phyloP scores from a whole-genome alignment of 1,140 invertebrate genomes.

The Solenopsis fugax region DNA sequence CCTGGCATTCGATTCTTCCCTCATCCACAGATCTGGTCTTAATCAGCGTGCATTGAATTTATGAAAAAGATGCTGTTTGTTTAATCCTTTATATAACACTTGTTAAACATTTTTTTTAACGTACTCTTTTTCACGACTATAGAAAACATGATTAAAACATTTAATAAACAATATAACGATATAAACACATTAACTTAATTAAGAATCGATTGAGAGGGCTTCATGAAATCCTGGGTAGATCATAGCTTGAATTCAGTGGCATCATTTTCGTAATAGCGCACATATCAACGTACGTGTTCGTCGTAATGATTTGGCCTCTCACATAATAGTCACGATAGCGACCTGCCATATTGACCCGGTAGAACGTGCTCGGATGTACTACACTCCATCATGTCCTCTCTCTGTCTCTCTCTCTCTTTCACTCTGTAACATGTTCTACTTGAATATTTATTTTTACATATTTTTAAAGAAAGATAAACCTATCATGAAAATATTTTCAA shows the following conservation, averaged over 20 bases:
- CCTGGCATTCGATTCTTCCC: background rate
- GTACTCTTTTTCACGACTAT: no score
- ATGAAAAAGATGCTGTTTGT: background rate
- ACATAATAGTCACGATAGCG: slow-evolving; percentile 53
- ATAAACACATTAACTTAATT: background rate
- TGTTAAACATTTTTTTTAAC: background rate
- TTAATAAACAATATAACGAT: background rate
- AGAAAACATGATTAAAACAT: background rate
- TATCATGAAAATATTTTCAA: background rate
- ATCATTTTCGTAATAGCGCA: slow-evolving; percentile 63
- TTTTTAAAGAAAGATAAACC: background rate
- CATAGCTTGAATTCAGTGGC: slow-evolving; percentile 54
- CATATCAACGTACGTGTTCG: slow-evolving; percentile 59
- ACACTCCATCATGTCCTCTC: background rate
- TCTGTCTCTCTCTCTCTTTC: background rate
- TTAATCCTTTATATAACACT: background rate
- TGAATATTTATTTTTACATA: background rate
- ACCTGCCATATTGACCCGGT: slow-evolving; percentile 24
- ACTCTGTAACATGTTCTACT: background rate
- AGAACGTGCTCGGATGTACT: slow-evolving; percentile 34
- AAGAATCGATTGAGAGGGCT: slow-evolving; percentile 1
- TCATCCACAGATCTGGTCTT: slow-evolving; percentile 8
- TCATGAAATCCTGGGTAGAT: slow-evolving; percentile 39
- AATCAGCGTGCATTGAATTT: slow-evolving; percentile 21
- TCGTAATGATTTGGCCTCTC: slow-evolving; percentile 58